phyloP scores from a whole-genome alignment of 2,888 invertebrate genomes.

The Hydropsyche betteni region DNA sequence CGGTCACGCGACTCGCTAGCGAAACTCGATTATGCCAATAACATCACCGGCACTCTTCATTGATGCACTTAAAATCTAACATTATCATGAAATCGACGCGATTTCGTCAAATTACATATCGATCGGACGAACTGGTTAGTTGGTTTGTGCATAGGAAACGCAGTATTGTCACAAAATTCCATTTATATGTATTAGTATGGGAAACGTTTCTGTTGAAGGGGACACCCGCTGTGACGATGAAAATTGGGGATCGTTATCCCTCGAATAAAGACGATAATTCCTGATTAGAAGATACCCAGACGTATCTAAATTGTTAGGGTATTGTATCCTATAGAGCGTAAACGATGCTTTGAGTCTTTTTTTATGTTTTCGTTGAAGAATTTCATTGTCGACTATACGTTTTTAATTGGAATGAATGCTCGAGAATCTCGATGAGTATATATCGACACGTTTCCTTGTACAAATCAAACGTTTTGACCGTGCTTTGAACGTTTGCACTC shows the following conservation, averaged over 20 bases:
- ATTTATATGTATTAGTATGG: background rate
- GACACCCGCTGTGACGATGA: slow-evolving; percentile 8
- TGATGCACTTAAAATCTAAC: too few relatives aligned
- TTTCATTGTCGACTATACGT: background rate
- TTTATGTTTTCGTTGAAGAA: background rate
- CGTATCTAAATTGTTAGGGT: background rate
- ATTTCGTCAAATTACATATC: too few relatives aligned
- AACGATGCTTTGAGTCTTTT: background rate
- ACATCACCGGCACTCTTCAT: background rate
- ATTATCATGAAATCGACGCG: too few relatives aligned
- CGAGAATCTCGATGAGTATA: too few relatives aligned
- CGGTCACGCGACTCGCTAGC: slow-evolving; percentile 10
- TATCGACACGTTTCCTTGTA: too few relatives aligned
- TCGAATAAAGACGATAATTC: slow-evolving; percentile 4
- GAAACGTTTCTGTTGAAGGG: background rate
- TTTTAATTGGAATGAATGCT: too few relatives aligned
- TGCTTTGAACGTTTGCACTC: too few relatives aligned
- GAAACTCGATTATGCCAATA: slow-evolving; percentile 27
- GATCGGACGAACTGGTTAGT: too few relatives aligned
- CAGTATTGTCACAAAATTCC: too few relatives aligned
- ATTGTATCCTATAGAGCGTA: background rate
- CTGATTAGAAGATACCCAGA: slow-evolving; percentile 4
- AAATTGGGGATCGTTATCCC: slow-evolving; percentile 1
- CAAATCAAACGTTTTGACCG: too few relatives aligned
- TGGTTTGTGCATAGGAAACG: too few relatives aligned